Conservation (phyloP, 1,140 invertebrate genomes). For the Drosophila repleta region DNA sequence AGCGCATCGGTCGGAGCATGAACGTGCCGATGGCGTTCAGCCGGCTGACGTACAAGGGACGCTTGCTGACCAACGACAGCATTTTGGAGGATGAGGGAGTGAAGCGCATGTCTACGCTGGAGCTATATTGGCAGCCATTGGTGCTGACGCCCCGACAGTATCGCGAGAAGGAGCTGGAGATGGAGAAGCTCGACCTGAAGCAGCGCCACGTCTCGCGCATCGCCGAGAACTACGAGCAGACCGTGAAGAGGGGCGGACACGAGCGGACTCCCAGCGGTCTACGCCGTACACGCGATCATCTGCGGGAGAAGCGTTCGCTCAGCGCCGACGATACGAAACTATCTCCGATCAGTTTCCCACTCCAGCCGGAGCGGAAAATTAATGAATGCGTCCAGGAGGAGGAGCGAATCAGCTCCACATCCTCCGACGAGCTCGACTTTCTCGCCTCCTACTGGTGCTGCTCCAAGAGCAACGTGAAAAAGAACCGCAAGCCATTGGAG, state of each 20-base stretch:
- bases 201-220: conserved; percentile 8
- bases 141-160: conserved; percentile 54
- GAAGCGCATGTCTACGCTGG: conserved; percentile 61
- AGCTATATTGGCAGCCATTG: conserved; percentile 62
- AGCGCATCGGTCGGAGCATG: conserved; percentile 53
- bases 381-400: conserved; percentile 5
- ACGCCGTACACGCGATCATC: not conserved
- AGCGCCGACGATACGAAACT: not conserved
- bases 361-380: not conserved
- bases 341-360: not conserved
- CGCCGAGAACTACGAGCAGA: conserved; percentile 26
- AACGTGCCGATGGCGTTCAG: conserved; percentile 68
- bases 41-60: conserved; percentile 57
- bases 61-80: conserved; percentile 45
- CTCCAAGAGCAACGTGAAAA: conserved; percentile 6
- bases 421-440: conserved; percentile 52
- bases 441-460: conserved; percentile 40
- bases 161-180: conserved; percentile 55
- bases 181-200: conserved; percentile 52
- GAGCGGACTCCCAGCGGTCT: conserved; percentile 12
- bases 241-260: conserved; percentile 12
- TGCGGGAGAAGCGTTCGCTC: conserved; percentile 15
- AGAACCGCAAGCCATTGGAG: not conserved
- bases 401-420: conserved; percentile 12
- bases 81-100: conserved; percentile 58